A percentile compares a stretch with the other conserved stretches of the same genome.
These are phyloP conservation scores for Psittacula derbiana DNA, from an alignment of 2,797 vertebrate genomes.

Conservation along the genomic window DNA sequence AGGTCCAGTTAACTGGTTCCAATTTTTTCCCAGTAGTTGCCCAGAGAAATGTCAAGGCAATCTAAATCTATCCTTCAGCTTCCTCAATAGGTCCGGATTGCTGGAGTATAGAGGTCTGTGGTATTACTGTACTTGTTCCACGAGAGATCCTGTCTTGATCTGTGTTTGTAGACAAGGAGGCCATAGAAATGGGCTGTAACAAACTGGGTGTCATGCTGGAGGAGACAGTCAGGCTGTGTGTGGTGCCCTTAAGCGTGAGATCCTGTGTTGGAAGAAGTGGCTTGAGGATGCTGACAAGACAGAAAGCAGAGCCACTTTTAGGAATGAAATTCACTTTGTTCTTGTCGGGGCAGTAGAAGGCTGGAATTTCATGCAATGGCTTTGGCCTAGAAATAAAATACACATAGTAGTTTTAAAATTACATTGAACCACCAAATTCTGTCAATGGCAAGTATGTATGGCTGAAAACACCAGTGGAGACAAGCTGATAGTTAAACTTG, in stretches of 20 bases:
- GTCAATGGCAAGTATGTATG: neutral
- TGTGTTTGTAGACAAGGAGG: slow-evolving; percentile 76
- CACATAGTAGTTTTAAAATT: neutral
- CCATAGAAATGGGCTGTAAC: slow-evolving; percentile 79
- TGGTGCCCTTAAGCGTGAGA: slow-evolving; percentile 87
- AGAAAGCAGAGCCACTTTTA: slow-evolving; percentile 98
- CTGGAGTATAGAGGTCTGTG: slow-evolving; percentile 84
- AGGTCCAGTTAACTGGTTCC: slow-evolving; percentile 32
- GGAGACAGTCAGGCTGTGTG: slow-evolving; percentile 90
- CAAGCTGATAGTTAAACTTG: neutral
- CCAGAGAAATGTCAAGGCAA: neutral
- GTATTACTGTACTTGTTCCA: slow-evolving; percentile 83
- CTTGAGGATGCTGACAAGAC: slow-evolving; percentile 98
- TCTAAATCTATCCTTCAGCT: slow-evolving; percentile 85
- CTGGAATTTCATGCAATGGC: slow-evolving; percentile 92
- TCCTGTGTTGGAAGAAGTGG: slow-evolving; percentile 93
- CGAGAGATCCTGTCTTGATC: slow-evolving; percentile 84
- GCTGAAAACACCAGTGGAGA: neutral
- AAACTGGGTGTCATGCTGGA: slow-evolving; percentile 80
- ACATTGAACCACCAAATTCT: neutral
- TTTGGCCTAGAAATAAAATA: slow-evolving; percentile 83
- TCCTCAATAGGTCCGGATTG: slow-evolving; percentile 85
- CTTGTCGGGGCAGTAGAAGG: slow-evolving; percentile 96
- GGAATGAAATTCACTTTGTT: slow-evolving; percentile 99
- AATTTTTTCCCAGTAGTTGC: slow-evolving; percentile 24